Base-by-base conservation (phyloP, 2,888 invertebrate genomes). In the Panzeria rudis region DNA sequence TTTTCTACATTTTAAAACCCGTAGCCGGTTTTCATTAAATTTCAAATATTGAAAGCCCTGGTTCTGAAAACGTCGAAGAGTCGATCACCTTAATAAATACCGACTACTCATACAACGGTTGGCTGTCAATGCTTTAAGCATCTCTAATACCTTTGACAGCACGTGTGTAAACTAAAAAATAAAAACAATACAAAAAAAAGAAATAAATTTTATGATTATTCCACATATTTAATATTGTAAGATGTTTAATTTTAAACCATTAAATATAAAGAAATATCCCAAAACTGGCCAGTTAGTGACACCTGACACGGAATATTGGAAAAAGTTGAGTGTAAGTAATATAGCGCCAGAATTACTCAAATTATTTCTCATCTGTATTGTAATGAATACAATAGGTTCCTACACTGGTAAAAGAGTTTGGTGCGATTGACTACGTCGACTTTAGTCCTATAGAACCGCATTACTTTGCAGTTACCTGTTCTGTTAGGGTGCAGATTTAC, bases 401-500 rank as follows among this genome's bases (percentile, higher is more conserved):
- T 32, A 96, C 97, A 2, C 94, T 97, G 50, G 95, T 97, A 0
- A 98, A 98, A 92, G 98, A 99, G 92, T 97, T 97, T 92, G 98
- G 98, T 25, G 95, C 97, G 0, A 97, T 99, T 75, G 97, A 98
- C 90, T 96, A 97, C 90, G 95, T 99, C 56, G 97, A 98, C 91
- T 97, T 99, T 90, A 97, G 97, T 84, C 97, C 97, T 0, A 94
- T 96, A 11, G 96, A 97, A 89, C 98, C 98, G 0, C 95, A 97
- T 93, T 95, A 97, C 91, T 97, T 98, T 93, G 98, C 98, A 8
- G 97, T 98, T 20, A 98, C 99, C 75, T 97, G 97, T 91, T 98
- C 98, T 0, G 97, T 97, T 0, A 94, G 97, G 90, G 97, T 98
- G 87, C 95, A 96, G 93, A 94, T 98, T 17, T 98, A 97, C 91